A percentile compares a stretch with the other conserved stretches of the same genome.
Evolutionary conservation across 1,140 invertebrate genomes (phyloP).

Genomic region (Parasteatoda tepidariorum): DNA sequence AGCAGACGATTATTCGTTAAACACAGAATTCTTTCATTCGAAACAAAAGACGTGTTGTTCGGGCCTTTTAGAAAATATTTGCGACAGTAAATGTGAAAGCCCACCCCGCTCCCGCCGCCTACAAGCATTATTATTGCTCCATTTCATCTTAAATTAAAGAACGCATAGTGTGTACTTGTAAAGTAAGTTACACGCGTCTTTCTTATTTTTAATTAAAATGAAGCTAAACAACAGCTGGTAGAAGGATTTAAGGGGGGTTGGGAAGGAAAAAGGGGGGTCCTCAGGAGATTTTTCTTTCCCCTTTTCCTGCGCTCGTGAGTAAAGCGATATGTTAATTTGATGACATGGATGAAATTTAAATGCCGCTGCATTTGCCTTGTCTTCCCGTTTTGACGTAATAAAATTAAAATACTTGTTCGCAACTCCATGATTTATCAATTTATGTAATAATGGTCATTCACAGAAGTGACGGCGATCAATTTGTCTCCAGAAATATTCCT

Average conservation of each 20-base stretch:
- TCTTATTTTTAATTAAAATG: conserved; percentile 61
- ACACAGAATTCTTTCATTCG: conserved; percentile 60
- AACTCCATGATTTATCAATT: conserved; percentile 58
- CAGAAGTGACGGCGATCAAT: neutral
- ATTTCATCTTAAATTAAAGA: conserved; percentile 61
- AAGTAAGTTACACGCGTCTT: conserved; percentile 57
- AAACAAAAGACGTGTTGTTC: conserved; percentile 59
- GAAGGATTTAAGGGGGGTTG: conserved; percentile 41
- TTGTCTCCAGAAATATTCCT: conserved; percentile 9
- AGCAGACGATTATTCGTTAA: conserved; percentile 53
- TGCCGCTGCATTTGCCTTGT: conserved; percentile 50
- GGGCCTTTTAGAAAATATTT: conserved; percentile 58
- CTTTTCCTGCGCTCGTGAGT: neutral
- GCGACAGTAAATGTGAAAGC: conserved; percentile 25
- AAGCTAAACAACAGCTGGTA: conserved; percentile 4
- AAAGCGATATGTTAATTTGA: conserved; percentile 60
- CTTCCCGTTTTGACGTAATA: conserved; percentile 54
- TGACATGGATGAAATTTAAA: conserved; percentile 60
- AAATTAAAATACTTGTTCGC: conserved; percentile 61
- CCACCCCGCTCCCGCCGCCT: neutral
- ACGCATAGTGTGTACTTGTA: conserved; percentile 58
- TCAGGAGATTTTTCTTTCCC: conserved; percentile 10
- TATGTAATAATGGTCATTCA: conserved; percentile 60
- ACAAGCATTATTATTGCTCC: conserved; percentile 57
- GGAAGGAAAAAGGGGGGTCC: neutral